Conservation (phyloP, 30 jellyfish, hydroid and myxozoan species). For the Turritopsis dohrnii region DNA sequence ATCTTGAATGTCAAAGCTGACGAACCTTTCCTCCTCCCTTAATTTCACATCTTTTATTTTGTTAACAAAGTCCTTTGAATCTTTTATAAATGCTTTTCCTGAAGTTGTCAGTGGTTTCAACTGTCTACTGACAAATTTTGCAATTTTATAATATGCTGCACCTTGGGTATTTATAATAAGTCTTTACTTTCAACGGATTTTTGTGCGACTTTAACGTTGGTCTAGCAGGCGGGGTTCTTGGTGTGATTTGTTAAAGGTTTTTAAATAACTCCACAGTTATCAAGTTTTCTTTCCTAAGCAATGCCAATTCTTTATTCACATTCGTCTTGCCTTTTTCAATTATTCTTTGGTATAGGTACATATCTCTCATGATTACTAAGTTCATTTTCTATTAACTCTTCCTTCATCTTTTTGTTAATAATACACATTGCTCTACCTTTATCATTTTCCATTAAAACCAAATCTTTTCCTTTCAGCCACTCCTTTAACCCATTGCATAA, state of each 20-base stretch:
- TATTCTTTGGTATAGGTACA: too few species aligned
- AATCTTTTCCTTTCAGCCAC: too few species aligned
- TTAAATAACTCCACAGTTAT: neutral
- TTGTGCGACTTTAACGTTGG: conserved; percentile 18
- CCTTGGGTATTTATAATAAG: conserved; percentile 21
- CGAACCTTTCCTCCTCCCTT: neutral
- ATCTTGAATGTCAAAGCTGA: conserved; percentile 19
- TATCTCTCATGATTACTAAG: too few species aligned
- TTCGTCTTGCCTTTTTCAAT: conserved; percentile 9
- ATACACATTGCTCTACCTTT: too few species aligned
- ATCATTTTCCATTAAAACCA: too few species aligned
- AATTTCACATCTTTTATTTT: conserved; percentile 11
- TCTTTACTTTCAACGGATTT: conserved; percentile 25
- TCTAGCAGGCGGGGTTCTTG: conserved; percentile 14
- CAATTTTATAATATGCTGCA: conserved; percentile 1
- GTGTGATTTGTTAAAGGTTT: conserved; percentile 10
- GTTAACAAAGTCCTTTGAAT: conserved; percentile 2
- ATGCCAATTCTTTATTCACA: conserved; percentile 6
- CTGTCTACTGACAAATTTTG: conserved; percentile 21
- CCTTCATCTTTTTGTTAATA: too few species aligned
- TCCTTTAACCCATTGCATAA: too few species aligned
- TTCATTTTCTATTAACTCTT: too few species aligned
- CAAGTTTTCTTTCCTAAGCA: conserved; percentile 1
- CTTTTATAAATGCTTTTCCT: conserved; percentile 16
- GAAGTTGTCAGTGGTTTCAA: conserved; percentile 10